phyloP scores from a whole-genome alignment of 2,797 vertebrate genomes.

The Pagetopsis macropterus region DNA sequence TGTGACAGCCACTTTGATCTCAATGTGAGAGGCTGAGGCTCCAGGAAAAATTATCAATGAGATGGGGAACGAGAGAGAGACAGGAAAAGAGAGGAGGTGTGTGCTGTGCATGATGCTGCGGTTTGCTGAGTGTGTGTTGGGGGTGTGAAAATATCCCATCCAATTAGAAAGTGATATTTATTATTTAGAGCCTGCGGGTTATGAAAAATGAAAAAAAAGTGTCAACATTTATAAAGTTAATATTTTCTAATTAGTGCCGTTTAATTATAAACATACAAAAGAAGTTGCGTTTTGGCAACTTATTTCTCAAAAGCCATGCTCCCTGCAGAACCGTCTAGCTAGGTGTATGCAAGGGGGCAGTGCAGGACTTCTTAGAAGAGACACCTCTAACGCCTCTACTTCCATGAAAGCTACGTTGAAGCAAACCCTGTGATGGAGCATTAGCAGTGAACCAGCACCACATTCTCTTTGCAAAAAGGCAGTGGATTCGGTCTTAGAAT shows the following conservation, averaged over 20 bases:
- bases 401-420: slow-evolving; percentile 38
- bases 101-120: not conserved
- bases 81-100: slow-evolving; percentile 39
- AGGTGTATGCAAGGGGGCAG: slow-evolving; percentile 59
- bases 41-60: slow-evolving; percentile 85
- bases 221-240: slow-evolving; percentile 30
- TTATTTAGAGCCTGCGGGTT: slow-evolving; percentile 68
- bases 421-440: slow-evolving; percentile 49
- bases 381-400: slow-evolving; percentile 36
- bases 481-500: slow-evolving; percentile 28
- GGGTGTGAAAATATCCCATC: slow-evolving; percentile 61
- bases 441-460: slow-evolving; percentile 41
- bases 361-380: slow-evolving; percentile 61
- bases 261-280: slow-evolving; percentile 20
- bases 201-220: slow-evolving; percentile 31
- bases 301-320: slow-evolving; percentile 6
- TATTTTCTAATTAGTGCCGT: slow-evolving; percentile 20
- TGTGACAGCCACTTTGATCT: slow-evolving; percentile 86
- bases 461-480: slow-evolving; percentile 38
- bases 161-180: slow-evolving; percentile 79
- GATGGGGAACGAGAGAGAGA: slow-evolving; percentile 61
- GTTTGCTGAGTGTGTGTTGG: slow-evolving; percentile 1
- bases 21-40: slow-evolving; percentile 78
- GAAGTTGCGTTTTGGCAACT: slow-evolving; percentile 14
- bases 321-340: slow-evolving; percentile 15